Base-by-base conservation (phyloP, 2,888 invertebrate genomes). In the Megastigmus dorsalis region DNA sequence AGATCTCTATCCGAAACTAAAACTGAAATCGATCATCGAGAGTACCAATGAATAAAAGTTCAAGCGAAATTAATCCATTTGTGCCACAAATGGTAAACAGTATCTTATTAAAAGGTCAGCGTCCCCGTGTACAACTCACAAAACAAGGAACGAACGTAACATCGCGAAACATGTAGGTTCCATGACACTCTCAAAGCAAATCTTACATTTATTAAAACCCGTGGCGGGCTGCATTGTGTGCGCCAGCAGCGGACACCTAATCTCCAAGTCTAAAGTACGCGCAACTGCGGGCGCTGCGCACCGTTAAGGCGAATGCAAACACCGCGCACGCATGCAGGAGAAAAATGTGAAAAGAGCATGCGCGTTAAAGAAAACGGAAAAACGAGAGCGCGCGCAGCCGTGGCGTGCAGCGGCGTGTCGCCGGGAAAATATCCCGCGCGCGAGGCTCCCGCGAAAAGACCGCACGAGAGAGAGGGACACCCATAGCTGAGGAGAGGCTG, bases 161-260 rank as follows among this genome's bases (percentile, higher is more conserved):
- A n/a, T n/a, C n/a, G n/a, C n/a, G n/a, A n/a, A n/a, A n/a, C n/a
- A n/a, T n/a, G n/a, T n/a, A n/a, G n/a, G n/a, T n/a, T n/a, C n/a
- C n/a, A n/a, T n/a, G n/a, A n/a, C n/a, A n/a, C n/a, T 13, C 20
- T 15, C 18, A 13, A 30, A 30, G 20, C 9, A 23, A 26, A 52
- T 30, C 54, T 54, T 50, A 26, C 38, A n/a, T 48, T 50, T 59
- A 65, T 72, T 59, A 50, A 65, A 72, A 65, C 43, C 15, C 45
- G 43, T n/a, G n/a, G 3, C 30, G 23, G 13, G 43, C 50, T n/a
- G n/a, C 28, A 45, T 45, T 73, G 73, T 62, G 23, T 15, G 15
- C 26, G n/a, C n/a, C n/a, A n/a, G n/a, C n/a, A n/a, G n/a, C 30
- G 55, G 73, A 73, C 54, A 73, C 54, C 60, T 60, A 73, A 73